Percentiles rank a stretch among this genome's conserved stretches.
Conservation (phyloP, 2,113 vertebrate species). For the Hassar affinis region DNA sequence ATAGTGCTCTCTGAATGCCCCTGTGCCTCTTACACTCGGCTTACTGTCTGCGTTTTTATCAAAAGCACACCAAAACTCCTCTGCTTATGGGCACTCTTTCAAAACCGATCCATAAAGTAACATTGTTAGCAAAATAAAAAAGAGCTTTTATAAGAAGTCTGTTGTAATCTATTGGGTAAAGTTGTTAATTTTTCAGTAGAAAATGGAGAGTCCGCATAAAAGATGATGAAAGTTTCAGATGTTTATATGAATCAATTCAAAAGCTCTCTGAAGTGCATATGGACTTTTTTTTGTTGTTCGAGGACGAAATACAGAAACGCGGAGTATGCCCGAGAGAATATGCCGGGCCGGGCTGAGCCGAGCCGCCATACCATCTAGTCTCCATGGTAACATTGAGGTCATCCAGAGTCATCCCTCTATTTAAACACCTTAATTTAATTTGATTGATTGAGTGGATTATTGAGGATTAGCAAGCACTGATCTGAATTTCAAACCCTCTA, state of each 20-base stretch:
- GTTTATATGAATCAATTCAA: neutral
- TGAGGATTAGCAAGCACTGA: conserved; percentile 36
- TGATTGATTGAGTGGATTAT: conserved; percentile 48
- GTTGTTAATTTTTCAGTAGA: conserved; percentile 1
- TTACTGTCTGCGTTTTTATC: conserved; percentile 23
- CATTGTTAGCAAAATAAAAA: neutral
- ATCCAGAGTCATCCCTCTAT: conserved; percentile 10
- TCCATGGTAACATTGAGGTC: conserved; percentile 35
- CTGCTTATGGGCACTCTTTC: neutral
- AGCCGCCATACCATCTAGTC: conserved; percentile 15
- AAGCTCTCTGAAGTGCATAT: neutral
- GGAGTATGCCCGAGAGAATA: neutral
- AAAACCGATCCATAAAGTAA: conserved; percentile 20
- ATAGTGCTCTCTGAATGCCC: neutral
- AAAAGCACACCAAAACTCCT: neutral
- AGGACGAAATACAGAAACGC: neutral
- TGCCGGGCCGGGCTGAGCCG: neutral
- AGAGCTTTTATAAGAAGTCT: conserved; percentile 8
- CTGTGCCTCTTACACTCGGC: conserved; percentile 4
- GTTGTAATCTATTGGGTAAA: conserved; percentile 8
- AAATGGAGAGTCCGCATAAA: neutral
- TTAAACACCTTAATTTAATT: conserved; percentile 48
- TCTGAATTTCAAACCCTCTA: conserved; percentile 24
- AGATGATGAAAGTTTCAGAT: neutral
- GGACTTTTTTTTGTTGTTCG: neutral